Conservation (phyloP, 2,888 invertebrate genomes). For the Rhorus exstirpatorius region DNA sequence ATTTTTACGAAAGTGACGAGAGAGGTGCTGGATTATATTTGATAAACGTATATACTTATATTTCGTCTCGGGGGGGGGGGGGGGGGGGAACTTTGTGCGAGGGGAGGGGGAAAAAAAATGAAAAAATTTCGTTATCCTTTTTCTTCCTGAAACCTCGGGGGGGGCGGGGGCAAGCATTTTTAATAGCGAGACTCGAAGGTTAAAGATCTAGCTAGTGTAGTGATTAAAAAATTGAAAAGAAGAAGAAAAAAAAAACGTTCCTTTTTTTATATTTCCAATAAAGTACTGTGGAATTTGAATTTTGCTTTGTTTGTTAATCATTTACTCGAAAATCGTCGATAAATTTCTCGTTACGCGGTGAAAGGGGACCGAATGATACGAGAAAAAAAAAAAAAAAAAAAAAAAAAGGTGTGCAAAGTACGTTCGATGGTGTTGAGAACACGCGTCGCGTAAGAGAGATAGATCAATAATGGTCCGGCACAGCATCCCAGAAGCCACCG, state of each 20-base stretch:
- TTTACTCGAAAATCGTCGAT: no score
- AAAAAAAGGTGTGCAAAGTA: no score
- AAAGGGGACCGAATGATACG: no score
- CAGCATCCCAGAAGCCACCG: constrained; percentile 81
- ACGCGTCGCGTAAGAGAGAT: constrained; percentile 27
- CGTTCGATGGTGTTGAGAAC: constrained; percentile 39
- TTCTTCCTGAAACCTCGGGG: constrained; percentile 31
- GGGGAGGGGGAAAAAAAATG: neutral
- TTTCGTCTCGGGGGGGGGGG: no score
- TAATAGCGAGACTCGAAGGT: constrained; percentile 7
- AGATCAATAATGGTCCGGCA: constrained; percentile 84
- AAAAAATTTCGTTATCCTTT: neutral
- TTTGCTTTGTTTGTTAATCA: no score
- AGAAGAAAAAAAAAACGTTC: constrained; percentile 42
- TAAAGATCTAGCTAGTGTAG: constrained; percentile 27
- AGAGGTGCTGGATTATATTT: constrained; percentile 62
- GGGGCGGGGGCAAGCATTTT: neutral
- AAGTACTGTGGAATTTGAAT: constrained; percentile 52
- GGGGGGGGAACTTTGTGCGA: no score
- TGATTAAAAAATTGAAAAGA: constrained; percentile 27
- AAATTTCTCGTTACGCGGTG: no score
- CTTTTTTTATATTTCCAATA: constrained; percentile 69
- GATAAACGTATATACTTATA: constrained; percentile 34
- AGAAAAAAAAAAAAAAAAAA: no score
- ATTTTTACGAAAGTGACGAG: constrained; percentile 51